phyloP scores from a whole-genome alignment of 2,888 invertebrate species.

The Patella depressa region DNA sequence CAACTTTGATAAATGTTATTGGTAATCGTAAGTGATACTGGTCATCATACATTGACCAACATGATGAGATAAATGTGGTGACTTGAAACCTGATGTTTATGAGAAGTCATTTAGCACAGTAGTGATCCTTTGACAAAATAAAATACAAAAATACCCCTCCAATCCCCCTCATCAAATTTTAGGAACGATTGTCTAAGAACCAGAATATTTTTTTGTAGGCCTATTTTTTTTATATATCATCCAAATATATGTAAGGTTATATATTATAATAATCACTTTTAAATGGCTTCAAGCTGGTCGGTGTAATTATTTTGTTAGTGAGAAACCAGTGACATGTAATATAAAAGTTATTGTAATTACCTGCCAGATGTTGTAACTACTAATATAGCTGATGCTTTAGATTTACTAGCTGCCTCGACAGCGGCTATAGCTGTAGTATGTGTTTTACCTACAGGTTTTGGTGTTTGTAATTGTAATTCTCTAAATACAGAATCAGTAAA shows the following conservation, averaged over 20 bases:
- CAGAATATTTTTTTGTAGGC: too few species aligned
- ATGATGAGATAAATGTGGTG: too few species aligned
- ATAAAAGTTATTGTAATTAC: constrained; percentile 45
- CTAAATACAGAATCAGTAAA: constrained; percentile 91
- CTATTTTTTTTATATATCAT: background rate
- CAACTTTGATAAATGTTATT: too few species aligned
- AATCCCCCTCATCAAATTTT: too few species aligned
- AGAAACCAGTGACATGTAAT: background rate
- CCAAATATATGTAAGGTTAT: background rate
- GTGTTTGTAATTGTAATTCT: constrained; percentile 76
- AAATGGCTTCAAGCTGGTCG: background rate
- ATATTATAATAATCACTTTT: background rate
- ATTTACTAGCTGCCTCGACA: constrained; percentile 91
- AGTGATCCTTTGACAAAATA: too few species aligned
- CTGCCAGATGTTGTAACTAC: constrained; percentile 82
- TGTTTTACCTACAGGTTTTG: constrained; percentile 81
- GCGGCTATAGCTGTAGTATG: constrained; percentile 93
- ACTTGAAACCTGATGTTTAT: too few species aligned
- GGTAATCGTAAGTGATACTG: too few species aligned
- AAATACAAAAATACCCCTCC: too few species aligned
- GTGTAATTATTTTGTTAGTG: constrained; percentile 7
- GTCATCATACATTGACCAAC: too few species aligned
- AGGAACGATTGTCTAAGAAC: too few species aligned
- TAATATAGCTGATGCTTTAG: constrained; percentile 88
- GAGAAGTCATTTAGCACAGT: too few species aligned